Percentiles rank a stretch among this genome's conserved stretches.
phyloP scores from a whole-genome alignment of 1,140 invertebrate genomes.

The Drosophila ogumai region DNA sequence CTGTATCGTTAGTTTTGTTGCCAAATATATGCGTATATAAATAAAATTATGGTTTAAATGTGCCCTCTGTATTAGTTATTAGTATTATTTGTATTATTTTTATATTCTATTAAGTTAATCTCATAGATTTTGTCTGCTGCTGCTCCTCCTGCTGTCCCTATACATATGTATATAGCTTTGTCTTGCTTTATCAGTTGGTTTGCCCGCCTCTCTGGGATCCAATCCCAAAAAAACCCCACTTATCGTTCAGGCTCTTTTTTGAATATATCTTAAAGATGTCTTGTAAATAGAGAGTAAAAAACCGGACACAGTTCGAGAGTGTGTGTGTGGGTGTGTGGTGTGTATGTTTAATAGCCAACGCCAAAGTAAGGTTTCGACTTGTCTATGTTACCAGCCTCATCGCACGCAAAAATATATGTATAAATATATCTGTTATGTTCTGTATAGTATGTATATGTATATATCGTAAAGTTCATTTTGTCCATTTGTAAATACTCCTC shows the following conservation, averaged over 20 bases:
- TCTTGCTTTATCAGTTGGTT: constrained; percentile 51
- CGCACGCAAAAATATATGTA: constrained; percentile 80
- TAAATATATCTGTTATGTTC: constrained; percentile 65
- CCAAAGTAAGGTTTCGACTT: constrained; percentile 70
- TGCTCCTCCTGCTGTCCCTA: constrained; percentile 20
- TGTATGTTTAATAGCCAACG: constrained; percentile 58
- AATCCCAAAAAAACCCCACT: constrained; percentile 45
- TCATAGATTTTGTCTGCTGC: constrained; percentile 53
- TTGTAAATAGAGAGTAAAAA: constrained; percentile 61
- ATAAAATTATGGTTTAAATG: constrained; percentile 65
- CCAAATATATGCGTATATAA: constrained; percentile 60
- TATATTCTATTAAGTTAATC: constrained; percentile 61
- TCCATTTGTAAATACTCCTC: constrained; percentile 73
- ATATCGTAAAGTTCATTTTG: constrained; percentile 66
- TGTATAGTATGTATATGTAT: constrained; percentile 60
- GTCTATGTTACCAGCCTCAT: constrained; percentile 65
- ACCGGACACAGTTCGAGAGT: constrained; percentile 60
- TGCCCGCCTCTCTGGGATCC: constrained; percentile 30
- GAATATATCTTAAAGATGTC: constrained; percentile 76
- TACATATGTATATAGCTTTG: constrained; percentile 55
- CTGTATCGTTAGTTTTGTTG: constrained; percentile 42
- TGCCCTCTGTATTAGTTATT: constrained; percentile 56
- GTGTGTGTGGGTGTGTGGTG: constrained; percentile 36
- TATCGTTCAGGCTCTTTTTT: constrained; percentile 60
- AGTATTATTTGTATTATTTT: constrained; percentile 20